phyloP scores from a whole-genome alignment of 2,797 vertebrate species.

The Pseudochromis fuscus region DNA sequence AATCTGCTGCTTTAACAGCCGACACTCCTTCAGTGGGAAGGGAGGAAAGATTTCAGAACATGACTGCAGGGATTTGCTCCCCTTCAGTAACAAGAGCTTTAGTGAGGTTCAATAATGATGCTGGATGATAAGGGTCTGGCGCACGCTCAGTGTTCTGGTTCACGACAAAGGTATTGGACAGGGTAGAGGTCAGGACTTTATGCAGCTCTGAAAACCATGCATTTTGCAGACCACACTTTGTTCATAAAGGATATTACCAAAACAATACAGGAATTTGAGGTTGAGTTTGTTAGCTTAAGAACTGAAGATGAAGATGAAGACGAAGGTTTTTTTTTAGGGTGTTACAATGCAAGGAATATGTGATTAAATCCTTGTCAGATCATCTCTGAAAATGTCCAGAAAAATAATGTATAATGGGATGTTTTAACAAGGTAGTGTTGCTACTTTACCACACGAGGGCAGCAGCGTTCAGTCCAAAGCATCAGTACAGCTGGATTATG shows the following conservation, averaged over 20 bases:
- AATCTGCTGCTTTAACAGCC: neutral
- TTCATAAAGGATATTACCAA: too few relatives aligned
- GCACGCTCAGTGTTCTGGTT: neutral
- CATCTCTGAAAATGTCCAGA: too few relatives aligned
- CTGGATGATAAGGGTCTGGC: neutral
- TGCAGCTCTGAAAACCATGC: neutral
- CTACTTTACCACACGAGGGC: too few relatives aligned
- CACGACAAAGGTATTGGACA: slow-evolving; percentile 4
- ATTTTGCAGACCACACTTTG: neutral
- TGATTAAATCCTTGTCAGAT: too few relatives aligned
- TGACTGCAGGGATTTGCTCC: slow-evolving; percentile 8
- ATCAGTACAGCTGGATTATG: too few relatives aligned
- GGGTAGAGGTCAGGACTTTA: neutral
- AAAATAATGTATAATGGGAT: too few relatives aligned
- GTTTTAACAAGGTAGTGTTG: too few relatives aligned
- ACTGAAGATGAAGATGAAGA: neutral
- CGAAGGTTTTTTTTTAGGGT: too few relatives aligned
- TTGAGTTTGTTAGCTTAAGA: too few relatives aligned
- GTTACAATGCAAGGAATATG: too few relatives aligned
- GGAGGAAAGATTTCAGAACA: neutral
- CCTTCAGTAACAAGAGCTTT: slow-evolving; percentile 2
- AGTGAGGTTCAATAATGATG: slow-evolving; percentile 1
- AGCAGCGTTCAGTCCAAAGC: too few relatives aligned
- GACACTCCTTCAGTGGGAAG: neutral
- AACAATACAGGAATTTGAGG: too few relatives aligned